Conservation (phyloP, 2,113 vertebrate genomes). For the Psephotus haematonotus region DNA sequence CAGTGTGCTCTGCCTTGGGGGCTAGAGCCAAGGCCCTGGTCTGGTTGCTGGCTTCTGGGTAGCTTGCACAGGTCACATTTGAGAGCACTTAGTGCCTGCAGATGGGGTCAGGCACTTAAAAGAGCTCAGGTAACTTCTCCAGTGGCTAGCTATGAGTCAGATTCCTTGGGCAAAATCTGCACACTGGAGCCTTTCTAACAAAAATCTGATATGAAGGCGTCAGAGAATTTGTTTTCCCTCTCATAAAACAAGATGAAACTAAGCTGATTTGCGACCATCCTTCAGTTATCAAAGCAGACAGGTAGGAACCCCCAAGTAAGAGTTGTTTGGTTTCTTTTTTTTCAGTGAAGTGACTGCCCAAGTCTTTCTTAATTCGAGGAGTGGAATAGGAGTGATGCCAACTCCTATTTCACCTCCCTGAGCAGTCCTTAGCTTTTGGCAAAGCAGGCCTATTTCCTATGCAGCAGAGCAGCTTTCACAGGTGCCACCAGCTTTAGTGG, state of each 20-base stretch:
- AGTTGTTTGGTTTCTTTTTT: background rate
- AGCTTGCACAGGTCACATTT: fast-evolving
- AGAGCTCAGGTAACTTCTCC: background rate
- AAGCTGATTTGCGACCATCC: background rate
- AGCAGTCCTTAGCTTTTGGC: background rate
- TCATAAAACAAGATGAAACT: background rate
- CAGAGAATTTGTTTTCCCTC: background rate
- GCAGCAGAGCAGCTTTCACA: background rate
- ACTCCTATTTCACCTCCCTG: background rate
- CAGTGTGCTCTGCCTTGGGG: background rate
- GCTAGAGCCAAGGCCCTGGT: background rate
- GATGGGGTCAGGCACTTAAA: background rate
- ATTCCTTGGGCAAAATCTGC: background rate
- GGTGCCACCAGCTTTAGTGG: background rate
- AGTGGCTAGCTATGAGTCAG: background rate
- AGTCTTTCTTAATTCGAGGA: background rate
- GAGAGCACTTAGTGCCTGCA: fast-evolving
- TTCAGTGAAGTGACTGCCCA: background rate
- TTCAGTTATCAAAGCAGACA: background rate
- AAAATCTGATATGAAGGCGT: background rate
- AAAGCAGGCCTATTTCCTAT: background rate
- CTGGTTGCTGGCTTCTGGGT: background rate
- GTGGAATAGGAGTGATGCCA: background rate
- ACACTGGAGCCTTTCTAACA: background rate
- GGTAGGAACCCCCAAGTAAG: background rate